These are phyloP conservation scores for Metaphire vulgaris DNA, from an alignment of 1,140 invertebrate species.

Conservation along the genomic window DNA sequence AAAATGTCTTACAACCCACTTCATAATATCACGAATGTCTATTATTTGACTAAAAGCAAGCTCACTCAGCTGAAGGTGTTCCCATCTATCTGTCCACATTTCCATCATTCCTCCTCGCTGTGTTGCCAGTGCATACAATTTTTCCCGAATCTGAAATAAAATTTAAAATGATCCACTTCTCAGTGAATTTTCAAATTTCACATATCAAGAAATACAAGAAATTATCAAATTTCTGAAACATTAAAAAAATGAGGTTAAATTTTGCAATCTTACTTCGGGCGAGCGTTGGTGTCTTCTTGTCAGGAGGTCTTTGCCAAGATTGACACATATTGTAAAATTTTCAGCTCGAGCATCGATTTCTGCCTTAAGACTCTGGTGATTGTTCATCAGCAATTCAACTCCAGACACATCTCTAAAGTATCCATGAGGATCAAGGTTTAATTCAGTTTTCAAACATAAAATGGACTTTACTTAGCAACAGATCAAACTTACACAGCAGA, in stretches of 20 bases:
- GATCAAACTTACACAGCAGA: too few species aligned
- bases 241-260: too few species aligned
- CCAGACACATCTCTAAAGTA: constrained; percentile 93
- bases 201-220: too few species aligned
- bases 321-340: constrained; percentile 90
- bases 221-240: too few species aligned
- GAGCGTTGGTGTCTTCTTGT: constrained; percentile 90
- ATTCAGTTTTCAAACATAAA: too few species aligned
- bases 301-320: constrained; percentile 88
- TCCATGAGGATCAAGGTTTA: too few species aligned
- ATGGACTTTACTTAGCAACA: too few species aligned
- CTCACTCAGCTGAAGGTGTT: constrained; percentile 89
- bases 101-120: constrained; percentile 84
- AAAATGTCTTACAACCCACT: too few species aligned
- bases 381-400: constrained; percentile 98
- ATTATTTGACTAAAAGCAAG: too few species aligned
- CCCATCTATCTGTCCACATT: constrained; percentile 96
- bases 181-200: too few species aligned
- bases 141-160: constrained; percentile 65
- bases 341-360: constrained; percentile 98
- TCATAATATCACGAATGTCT: too few species aligned
- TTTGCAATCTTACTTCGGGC: constrained; percentile 61
- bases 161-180: too few species aligned
- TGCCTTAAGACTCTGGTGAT: constrained; percentile 96
- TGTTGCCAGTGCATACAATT: constrained; percentile 80